Evolutionary conservation across 2,113 vertebrate species (phyloP).

Genomic region (Galbula dea): DNA sequence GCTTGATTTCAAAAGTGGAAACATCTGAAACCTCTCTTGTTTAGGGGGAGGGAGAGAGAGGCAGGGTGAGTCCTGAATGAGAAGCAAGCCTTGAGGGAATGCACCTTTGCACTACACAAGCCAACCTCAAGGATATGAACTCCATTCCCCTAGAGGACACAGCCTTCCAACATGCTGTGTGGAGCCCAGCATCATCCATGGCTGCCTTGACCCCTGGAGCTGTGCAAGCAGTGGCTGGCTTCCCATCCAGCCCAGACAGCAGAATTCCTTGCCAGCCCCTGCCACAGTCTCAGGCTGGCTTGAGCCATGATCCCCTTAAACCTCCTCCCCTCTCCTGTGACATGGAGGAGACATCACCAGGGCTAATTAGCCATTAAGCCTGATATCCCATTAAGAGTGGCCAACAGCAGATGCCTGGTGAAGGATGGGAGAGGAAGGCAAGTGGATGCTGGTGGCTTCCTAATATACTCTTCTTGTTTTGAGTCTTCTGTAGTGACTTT

Average conservation of each 20-base stretch:
- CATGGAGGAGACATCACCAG: background rate
- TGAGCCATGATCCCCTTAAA: background rate
- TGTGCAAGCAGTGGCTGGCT: background rate
- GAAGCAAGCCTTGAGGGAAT: background rate
- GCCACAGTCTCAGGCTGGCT: background rate
- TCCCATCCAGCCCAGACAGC: background rate
- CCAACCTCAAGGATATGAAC: fast-evolving
- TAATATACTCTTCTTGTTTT: background rate
- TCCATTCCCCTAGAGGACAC: fast-evolving
- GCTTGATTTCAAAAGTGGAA: background rate
- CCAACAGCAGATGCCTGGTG: background rate
- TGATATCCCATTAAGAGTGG: constrained; percentile 17
- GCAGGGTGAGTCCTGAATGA: background rate
- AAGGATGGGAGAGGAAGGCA: background rate
- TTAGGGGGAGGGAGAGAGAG: no score
- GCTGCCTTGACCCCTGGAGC: fast-evolving
- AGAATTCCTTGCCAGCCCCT: background rate
- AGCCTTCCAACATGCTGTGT: background rate
- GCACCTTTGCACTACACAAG: background rate
- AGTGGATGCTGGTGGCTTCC: fast-evolving
- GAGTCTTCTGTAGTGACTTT: background rate
- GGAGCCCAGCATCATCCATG: fast-evolving
- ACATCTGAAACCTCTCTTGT: background rate
- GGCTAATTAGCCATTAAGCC: constrained; percentile 34
- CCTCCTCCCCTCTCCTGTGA: background rate